Percentiles rank a stretch among this genome's conserved stretches.
Conservation (phyloP, 2,888 invertebrate genomes). For the Chrysodeixis includens region DNA sequence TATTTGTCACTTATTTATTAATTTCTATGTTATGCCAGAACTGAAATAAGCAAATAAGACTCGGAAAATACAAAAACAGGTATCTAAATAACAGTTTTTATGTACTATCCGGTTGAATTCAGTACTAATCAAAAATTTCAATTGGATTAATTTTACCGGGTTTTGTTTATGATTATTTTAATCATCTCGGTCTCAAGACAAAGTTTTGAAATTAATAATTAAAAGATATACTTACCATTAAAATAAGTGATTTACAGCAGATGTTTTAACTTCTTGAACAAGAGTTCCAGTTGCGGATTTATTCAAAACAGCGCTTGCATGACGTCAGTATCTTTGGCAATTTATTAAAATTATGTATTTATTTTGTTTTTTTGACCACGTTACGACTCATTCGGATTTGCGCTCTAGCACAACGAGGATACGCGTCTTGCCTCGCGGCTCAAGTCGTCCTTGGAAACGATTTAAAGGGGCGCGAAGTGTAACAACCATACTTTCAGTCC, state of each 20-base stretch:
- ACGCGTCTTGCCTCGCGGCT: too few relatives aligned
- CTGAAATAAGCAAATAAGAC: conserved; percentile 12
- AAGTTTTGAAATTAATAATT: too few relatives aligned
- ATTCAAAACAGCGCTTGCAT: conserved; percentile 9
- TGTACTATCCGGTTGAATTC: background rate
- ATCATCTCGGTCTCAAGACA: background rate
- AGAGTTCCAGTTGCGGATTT: conserved; percentile 39
- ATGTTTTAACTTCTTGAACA: conserved; percentile 9
- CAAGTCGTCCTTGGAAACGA: too few relatives aligned
- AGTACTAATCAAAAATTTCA: background rate
- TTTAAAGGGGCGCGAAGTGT: too few relatives aligned
- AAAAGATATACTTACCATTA: too few relatives aligned
- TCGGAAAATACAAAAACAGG: background rate
- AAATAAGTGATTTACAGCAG: too few relatives aligned
- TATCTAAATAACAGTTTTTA: background rate
- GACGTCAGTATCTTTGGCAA: conserved; percentile 9
- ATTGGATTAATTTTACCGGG: background rate
- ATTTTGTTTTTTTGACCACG: background rate
- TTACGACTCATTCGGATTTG: too few relatives aligned
- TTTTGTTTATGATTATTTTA: background rate
- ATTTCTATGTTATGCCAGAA: conserved; percentile 12
- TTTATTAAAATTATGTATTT: background rate
- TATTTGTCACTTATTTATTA: background rate
- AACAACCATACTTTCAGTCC: too few relatives aligned
- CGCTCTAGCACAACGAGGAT: too few relatives aligned